Percentiles rank a stretch among this genome's conserved stretches.
phyloP scores from a whole-genome alignment of 64 coral and sea anemone species.

The Actinia equina region DNA sequence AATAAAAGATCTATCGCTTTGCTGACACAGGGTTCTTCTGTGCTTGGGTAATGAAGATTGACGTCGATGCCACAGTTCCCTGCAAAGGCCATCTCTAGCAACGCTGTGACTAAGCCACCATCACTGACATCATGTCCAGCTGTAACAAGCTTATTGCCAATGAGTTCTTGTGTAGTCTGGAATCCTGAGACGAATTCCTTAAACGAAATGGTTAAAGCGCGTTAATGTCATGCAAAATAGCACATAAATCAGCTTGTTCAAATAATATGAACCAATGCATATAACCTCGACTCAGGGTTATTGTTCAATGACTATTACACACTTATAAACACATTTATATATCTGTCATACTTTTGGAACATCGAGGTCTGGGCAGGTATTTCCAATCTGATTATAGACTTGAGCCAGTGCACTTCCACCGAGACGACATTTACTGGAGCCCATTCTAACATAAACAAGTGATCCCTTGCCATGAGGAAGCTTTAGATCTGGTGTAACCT shows the following conservation, averaged over 20 bases:
- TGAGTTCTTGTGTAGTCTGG: slow-evolving; percentile 66
- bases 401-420: slow-evolving; percentile 93
- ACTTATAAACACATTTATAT: too few relatives aligned
- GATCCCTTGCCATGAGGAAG: slow-evolving; percentile 52
- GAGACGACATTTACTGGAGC: slow-evolving; percentile 43
- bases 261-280: neutral
- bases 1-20: slow-evolving; percentile 69
- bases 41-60: slow-evolving; percentile 37
- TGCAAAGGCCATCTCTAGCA: slow-evolving; percentile 98
- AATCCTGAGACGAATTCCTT: slow-evolving; percentile 79
- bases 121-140: slow-evolving; percentile 96
- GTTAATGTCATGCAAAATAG: neutral
- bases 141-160: slow-evolving; percentile 49
- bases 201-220: neutral
- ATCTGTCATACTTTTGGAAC: slow-evolving; percentile 42
- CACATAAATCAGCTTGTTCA: neutral
- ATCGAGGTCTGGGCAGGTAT: slow-evolving; percentile 76
- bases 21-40: slow-evolving; percentile 5
- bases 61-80: slow-evolving; percentile 82
- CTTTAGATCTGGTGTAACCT: slow-evolving; percentile 96
- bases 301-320: too few relatives aligned
- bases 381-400: slow-evolving; percentile 87
- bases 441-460: slow-evolving; percentile 67
- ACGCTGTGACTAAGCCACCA: slow-evolving; percentile 77
- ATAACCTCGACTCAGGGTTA: too few relatives aligned